phyloP scores from a whole-genome alignment of 1,140 invertebrate genomes.

The Capitella teleta region DNA sequence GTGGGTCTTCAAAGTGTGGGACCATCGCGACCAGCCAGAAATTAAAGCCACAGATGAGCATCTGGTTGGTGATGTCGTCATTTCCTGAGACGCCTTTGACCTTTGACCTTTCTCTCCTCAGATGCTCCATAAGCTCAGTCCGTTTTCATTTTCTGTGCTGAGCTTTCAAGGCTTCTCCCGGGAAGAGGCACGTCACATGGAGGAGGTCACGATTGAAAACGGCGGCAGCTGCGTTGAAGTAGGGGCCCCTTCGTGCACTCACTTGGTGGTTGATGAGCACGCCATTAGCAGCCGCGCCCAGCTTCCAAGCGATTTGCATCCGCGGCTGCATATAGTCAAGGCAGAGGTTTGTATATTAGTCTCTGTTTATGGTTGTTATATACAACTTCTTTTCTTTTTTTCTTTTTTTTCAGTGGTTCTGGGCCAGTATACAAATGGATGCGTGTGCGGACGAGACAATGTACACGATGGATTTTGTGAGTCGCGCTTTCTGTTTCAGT shows the following conservation, averaged over 20 bases:
- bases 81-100: background rate
- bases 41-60: conserved; percentile 56
- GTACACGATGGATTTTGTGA: conserved; percentile 45
- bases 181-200: conserved; percentile 82
- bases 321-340: conserved; percentile 7
- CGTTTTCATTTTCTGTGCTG: conserved; percentile 73
- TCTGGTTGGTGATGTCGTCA: conserved; percentile 49
- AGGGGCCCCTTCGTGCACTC: conserved; percentile 71
- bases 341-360: conserved; percentile 2
- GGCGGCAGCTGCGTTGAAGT: conserved; percentile 53
- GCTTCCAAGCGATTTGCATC: conserved; percentile 5
- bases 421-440: conserved; percentile 90
- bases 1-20: conserved; percentile 82
- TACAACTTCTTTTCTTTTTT: conserved; percentile 1
- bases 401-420: conserved; percentile 73
- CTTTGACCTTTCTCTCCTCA: conserved; percentile 12
- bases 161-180: conserved; percentile 80
- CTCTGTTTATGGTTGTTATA: background rate
- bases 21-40: conserved; percentile 51
- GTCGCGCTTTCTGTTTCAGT: conserved; percentile 15
- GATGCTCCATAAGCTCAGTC: conserved; percentile 61
- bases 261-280: conserved; percentile 61
- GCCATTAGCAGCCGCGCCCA: conserved; percentile 23
- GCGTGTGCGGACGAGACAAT: conserved; percentile 79
- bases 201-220: conserved; percentile 70